phyloP scores from a whole-genome alignment of 1,140 invertebrate genomes.

The Drosophila novamexicana region DNA sequence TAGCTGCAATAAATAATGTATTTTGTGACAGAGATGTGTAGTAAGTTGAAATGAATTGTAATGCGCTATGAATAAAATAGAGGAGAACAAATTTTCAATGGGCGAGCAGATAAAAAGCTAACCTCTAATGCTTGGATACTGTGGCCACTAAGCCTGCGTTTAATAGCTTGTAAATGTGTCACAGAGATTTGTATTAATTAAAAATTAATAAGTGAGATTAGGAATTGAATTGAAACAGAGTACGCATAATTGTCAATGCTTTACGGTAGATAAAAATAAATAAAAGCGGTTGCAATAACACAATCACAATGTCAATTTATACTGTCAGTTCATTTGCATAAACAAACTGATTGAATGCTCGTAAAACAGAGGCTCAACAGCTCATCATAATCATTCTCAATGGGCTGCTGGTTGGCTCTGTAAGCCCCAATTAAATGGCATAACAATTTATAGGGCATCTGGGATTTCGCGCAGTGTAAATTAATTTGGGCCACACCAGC shows the following conservation, averaged over 20 bases:
- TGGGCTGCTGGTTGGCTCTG: slow-evolving; percentile 8
- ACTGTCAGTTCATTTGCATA: slow-evolving; percentile 77
- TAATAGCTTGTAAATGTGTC: background rate
- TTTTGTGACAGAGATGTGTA: no score
- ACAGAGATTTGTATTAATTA: background rate
- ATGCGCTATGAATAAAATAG: no score
- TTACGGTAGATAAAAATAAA: background rate
- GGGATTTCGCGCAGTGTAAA: slow-evolving; percentile 70
- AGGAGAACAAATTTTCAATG: no score
- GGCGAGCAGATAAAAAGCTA: no score
- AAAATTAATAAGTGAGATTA: background rate
- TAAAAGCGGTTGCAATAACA: slow-evolving; percentile 25
- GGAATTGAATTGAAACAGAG: background rate
- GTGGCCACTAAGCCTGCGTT: background rate
- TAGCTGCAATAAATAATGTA: no score
- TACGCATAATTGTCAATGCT: background rate
- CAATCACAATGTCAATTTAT: slow-evolving; percentile 64
- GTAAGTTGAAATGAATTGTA: no score
- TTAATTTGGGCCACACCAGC: slow-evolving; percentile 59
- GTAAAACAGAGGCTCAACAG: slow-evolving; percentile 50
- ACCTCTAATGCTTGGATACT: background rate
- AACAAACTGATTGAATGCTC: slow-evolving; percentile 65
- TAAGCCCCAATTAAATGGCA: slow-evolving; percentile 51
- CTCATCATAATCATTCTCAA: slow-evolving; percentile 33
- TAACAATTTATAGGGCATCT: slow-evolving; percentile 65